These are phyloP conservation scores for Drosophila peninsularis DNA, from an alignment of 2,888 invertebrate species.

Conservation along the genomic window DNA sequence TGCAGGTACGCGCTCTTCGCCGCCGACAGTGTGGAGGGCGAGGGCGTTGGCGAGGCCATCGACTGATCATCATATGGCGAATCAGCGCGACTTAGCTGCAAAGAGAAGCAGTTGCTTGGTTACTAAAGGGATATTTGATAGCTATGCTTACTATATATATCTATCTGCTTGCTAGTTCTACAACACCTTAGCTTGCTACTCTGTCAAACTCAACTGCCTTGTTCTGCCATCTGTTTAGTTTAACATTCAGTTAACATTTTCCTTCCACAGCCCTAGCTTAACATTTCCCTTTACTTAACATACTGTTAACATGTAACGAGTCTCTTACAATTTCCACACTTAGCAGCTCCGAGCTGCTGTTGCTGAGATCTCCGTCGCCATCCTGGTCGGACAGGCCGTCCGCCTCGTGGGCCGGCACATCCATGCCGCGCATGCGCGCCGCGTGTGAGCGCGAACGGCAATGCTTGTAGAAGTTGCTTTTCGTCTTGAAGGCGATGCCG, in stretches of 20 bases:
- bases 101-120: background rate
- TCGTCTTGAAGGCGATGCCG: constrained; percentile 96
- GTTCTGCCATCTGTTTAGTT: too few relatives aligned
- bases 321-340: constrained; percentile 57
- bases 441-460: constrained; percentile 91
- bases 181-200: too few relatives aligned
- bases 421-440: constrained; percentile 87
- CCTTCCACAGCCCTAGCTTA: background rate
- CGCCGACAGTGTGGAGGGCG: constrained; percentile 74
- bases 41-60: constrained; percentile 64
- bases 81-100: constrained; percentile 82
- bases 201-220: too few relatives aligned
- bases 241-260: background rate
- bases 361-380: constrained; percentile 85
- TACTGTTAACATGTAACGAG: background rate
- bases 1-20: constrained; percentile 74
- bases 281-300: background rate
- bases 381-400: constrained; percentile 88
- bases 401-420: constrained; percentile 86
- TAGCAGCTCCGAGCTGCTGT: constrained; percentile 84
- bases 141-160: too few relatives aligned
- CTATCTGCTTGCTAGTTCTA: too few relatives aligned
- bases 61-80: constrained; percentile 83
- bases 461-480: constrained; percentile 96
- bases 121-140: too few relatives aligned